Conservation (phyloP, 2,113 vertebrate genomes). For the Cromileptes altivelis region DNA sequence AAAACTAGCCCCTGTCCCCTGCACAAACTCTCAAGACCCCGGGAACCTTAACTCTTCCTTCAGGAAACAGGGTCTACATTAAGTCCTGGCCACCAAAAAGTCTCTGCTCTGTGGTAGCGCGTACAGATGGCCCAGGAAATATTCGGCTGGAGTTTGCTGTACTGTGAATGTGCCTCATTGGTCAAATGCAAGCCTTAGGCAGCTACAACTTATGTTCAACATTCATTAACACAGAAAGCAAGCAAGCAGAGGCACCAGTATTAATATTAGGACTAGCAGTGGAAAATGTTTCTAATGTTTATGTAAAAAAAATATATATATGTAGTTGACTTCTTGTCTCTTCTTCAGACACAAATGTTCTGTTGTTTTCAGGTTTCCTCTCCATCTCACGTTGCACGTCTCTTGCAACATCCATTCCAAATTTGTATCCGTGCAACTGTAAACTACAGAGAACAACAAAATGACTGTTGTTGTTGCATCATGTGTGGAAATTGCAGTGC, state of each 20-base stretch:
- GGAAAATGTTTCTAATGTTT: not conserved
- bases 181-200: not conserved
- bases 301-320: not conserved
- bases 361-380: too few relatives aligned
- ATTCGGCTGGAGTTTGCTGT: not conserved
- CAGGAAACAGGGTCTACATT: not conserved
- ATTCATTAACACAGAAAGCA: not conserved
- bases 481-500: not conserved
- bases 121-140: not conserved
- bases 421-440: not conserved
- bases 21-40: not conserved
- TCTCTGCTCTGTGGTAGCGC: not conserved
- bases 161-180: not conserved
- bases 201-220: conserved; percentile 2
- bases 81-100: not conserved
- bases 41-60: not conserved
- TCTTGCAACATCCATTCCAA: not conserved
- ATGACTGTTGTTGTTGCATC: not conserved
- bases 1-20: too few relatives aligned
- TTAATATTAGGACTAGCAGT: not conserved
- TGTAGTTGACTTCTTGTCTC: not conserved
- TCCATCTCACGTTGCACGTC: not conserved
- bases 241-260: not conserved
- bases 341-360: not conserved
- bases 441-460: conserved; percentile 2